Evolutionary conservation across 2,888 invertebrate species (phyloP), one percentile per base, ranked within the genome.

Genomic region (Oxyteleia sp.): DNA sequence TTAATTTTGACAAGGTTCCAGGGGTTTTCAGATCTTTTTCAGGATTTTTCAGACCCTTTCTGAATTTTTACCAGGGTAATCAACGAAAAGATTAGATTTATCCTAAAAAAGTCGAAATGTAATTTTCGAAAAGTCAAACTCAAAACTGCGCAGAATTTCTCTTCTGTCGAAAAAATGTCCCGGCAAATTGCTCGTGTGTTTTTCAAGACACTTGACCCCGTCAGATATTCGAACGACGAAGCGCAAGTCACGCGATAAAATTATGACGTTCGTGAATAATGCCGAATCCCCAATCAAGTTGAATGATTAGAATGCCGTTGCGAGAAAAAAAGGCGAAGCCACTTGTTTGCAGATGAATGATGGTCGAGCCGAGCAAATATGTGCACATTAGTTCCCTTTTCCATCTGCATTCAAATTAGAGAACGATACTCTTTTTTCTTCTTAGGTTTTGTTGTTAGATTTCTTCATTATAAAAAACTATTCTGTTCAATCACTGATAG

Each of bases 201-300:
- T 55, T 68, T 55, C 68, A 32, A 32, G 13, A 53, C 10, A 55
- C 55, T 53, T 55, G 55, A 68, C 68, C 68, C 29, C 43, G 16
- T 55, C 29, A 53, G 43, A 53, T 68, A 68, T 66, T 51, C 26
- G 26, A 51, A 13, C 18, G 13, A 49, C 32, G 23, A 35, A 74
- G 13, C 53, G 74, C 74, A 64, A 74, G 64, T 74, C 74, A 74
- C 11, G 43, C 55, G 35, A 64, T 74, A 47, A 74, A 74, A 74
- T 74, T 51, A 72, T 72, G 61, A 61, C 47, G 53, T 51, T 53
- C 43, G 49, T 26, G 32, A 72, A 72, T 63, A 51, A 43, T 43
- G 49, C 41, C 8, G 41, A 18, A 51, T 72, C 41, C 43, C 15
- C 51, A 57, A 45, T 63, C 26, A 64, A 38, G 29, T 55, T 47